These are phyloP conservation scores for Tillus elongatus DNA, from an alignment of 2,888 invertebrate genomes.

Conservation along the genomic window DNA sequence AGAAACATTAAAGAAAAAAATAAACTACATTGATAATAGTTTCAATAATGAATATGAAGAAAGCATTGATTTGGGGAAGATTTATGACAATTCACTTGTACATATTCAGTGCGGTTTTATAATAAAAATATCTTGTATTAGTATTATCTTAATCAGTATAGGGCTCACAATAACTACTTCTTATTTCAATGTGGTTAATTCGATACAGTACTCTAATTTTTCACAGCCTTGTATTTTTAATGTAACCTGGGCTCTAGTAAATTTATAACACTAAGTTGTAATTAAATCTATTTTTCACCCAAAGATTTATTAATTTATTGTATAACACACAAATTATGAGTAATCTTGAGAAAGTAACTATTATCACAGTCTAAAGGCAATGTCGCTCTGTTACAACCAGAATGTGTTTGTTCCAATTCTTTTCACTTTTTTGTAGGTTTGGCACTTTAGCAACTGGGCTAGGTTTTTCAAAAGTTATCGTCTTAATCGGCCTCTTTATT, in stretches of 20 bases:
- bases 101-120: conserved; percentile 15
- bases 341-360: too few relatives aligned
- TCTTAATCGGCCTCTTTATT: too few relatives aligned
- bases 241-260: conserved; percentile 32
- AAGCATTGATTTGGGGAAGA: conserved; percentile 16
- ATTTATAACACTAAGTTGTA: too few relatives aligned
- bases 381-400: too few relatives aligned
- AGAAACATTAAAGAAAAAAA: conserved; percentile 9
- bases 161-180: conserved; percentile 58
- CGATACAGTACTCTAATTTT: conserved; percentile 55
- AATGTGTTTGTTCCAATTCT: too few relatives aligned
- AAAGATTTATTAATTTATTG: too few relatives aligned
- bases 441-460: too few relatives aligned
- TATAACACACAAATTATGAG: too few relatives aligned
- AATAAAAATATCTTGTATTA: conserved; percentile 37
- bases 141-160: conserved; percentile 54
- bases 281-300: too few relatives aligned
- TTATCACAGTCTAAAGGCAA: too few relatives aligned
- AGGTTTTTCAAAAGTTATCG: too few relatives aligned
- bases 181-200: conserved; percentile 59
- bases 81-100: not conserved
- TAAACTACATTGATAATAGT: conserved; percentile 7
- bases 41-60: conserved; percentile 12
- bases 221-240: conserved; percentile 67
- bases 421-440: too few relatives aligned